Conservation (phyloP, 2,113 vertebrate species). For the Eurystomus gularis region DNA sequence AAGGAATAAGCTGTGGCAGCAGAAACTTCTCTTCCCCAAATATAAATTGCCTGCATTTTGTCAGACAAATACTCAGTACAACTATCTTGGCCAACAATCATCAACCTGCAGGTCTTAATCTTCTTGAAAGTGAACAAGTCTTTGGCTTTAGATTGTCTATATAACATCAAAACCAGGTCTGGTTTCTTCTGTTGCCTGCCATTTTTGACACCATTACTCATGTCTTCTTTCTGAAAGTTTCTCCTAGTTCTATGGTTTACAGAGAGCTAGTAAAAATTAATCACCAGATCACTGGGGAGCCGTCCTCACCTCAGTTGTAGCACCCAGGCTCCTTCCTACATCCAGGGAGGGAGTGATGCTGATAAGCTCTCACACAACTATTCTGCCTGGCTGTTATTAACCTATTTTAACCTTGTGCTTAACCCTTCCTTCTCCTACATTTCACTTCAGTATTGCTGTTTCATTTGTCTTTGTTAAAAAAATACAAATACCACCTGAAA, state of each 20-base stretch:
- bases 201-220: neutral
- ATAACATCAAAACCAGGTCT: neutral
- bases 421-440: neutral
- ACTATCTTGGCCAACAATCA: neutral
- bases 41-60: neutral
- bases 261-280: neutral
- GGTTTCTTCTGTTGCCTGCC: neutral
- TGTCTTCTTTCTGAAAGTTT: neutral
- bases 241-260: neutral
- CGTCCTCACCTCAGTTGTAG: neutral
- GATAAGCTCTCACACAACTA: neutral
- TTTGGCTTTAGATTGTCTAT: fast-evolving
- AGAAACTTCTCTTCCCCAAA: neutral
- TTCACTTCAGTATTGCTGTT: neutral
- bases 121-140: neutral
- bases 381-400: neutral
- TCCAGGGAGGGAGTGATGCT: neutral
- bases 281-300: neutral
- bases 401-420: neutral
- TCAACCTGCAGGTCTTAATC: neutral
- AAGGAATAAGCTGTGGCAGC: neutral
- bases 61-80: neutral
- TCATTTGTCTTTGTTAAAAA: neutral
- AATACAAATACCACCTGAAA: neutral
- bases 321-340: neutral